Evolutionary conservation across 2,797 vertebrate species (phyloP).

Genomic region (Fratercula arctica): DNA sequence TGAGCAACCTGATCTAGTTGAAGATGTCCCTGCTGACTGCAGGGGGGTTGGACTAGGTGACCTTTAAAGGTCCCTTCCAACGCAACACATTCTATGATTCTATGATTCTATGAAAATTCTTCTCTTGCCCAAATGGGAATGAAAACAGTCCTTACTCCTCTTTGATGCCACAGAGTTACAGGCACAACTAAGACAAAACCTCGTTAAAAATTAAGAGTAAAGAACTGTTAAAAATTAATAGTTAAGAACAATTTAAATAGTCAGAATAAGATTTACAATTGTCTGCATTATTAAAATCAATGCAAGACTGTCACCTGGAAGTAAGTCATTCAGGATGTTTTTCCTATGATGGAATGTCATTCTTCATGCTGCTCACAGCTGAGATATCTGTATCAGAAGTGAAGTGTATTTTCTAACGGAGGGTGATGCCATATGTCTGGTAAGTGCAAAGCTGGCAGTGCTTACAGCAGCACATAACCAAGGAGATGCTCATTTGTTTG

Average conservation of each 20-base stretch:
- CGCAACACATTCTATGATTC: no score
- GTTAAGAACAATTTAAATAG: neutral
- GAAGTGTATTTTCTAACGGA: neutral
- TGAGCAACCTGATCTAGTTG: no score
- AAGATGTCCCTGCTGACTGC: no score
- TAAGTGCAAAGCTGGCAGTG: neutral
- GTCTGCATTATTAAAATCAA: neutral
- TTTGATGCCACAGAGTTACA: neutral
- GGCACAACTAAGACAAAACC: neutral
- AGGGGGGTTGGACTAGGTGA: no score
- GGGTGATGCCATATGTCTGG: neutral
- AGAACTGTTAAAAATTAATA: neutral
- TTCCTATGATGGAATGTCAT: neutral
- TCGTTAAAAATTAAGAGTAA: neutral
- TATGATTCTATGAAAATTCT: neutral
- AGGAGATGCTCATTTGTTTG: slow-evolving; percentile 19
- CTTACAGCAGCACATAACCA: neutral
- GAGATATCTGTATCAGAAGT: neutral
- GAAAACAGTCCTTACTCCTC: neutral
- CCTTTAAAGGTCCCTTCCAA: no score
- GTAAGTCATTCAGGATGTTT: neutral
- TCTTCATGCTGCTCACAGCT: neutral
- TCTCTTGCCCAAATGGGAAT: neutral
- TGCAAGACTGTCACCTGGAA: neutral
- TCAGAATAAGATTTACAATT: neutral